A percentile compares a stretch with the other conserved stretches of the same genome.
phyloP scores from a whole-genome alignment of 2,113 vertebrate genomes.

The Chroicocephalus ridibundus region DNA sequence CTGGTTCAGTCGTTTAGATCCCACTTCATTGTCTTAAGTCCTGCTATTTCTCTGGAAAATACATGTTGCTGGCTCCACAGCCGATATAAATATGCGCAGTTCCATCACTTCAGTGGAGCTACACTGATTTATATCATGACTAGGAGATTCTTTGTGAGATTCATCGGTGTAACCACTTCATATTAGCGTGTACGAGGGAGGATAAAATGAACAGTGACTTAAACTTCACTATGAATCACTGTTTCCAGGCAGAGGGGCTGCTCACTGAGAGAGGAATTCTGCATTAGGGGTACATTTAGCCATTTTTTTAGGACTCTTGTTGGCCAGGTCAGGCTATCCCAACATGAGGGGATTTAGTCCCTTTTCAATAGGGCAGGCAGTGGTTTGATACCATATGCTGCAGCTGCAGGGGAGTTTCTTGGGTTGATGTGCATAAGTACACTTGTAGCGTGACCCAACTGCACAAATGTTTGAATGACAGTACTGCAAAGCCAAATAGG shows the following conservation, averaged over 20 bases:
- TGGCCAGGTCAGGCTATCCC: neutral
- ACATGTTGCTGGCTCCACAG: neutral
- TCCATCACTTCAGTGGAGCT: neutral
- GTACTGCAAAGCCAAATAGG: neutral
- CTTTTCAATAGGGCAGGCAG: neutral
- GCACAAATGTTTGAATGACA: neutral
- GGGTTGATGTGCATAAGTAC: neutral
- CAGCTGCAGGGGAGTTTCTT: neutral
- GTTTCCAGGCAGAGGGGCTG: neutral
- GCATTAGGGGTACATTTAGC: neutral
- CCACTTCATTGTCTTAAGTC: neutral
- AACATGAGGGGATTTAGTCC: neutral
- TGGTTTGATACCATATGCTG: neutral
- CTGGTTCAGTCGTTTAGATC: neutral
- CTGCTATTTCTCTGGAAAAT: neutral
- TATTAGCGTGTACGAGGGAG: neutral
- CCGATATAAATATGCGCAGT: neutral
- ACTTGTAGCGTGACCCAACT: neutral
- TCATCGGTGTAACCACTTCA: neutral
- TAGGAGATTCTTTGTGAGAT: neutral
- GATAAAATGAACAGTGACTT: neutral
- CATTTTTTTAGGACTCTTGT: neutral
- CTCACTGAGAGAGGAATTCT: neutral
- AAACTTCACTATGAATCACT: neutral
- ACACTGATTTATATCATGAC: neutral